Conservation (phyloP, 2,888 invertebrate species). For the Coenonympha glycerion region DNA sequence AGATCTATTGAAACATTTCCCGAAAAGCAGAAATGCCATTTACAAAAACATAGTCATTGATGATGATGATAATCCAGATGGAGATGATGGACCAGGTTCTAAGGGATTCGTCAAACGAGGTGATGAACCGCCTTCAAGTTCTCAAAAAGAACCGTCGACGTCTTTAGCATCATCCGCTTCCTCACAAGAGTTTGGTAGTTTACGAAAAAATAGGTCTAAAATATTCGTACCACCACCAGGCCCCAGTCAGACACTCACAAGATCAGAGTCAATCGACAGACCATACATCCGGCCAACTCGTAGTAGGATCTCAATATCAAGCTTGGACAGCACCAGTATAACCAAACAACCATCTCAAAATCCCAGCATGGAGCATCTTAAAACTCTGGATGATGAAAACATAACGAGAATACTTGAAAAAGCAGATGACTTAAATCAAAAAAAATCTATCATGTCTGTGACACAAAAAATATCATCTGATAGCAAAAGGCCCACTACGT, state of each 20-base stretch:
- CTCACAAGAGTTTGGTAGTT: neutral
- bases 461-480: neutral
- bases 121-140: neutral
- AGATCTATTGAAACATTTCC: constrained; percentile 51
- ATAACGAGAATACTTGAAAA: neutral
- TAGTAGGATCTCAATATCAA: neutral
- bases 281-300: constrained; percentile 1
- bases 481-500: neutral
- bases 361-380: neutral
- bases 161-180: neutral
- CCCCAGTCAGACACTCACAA: neutral
- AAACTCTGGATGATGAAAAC: neutral
- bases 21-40: constrained; percentile 42
- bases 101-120: neutral
- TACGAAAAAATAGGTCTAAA: neutral
- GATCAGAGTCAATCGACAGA: constrained; percentile 3
- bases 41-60: constrained; percentile 31
- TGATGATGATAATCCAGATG: constrained; percentile 11
- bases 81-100: neutral
- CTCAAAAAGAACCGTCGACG: neutral
- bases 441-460: neutral
- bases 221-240: constrained; percentile 1
- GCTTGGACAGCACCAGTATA: neutral
- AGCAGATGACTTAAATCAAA: neutral
- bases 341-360: neutral